Percentiles rank a stretch among this genome's conserved stretches.
Evolutionary conservation across 2,113 vertebrate genomes (phyloP).

Genomic region (Isichthys henryi): DNA sequence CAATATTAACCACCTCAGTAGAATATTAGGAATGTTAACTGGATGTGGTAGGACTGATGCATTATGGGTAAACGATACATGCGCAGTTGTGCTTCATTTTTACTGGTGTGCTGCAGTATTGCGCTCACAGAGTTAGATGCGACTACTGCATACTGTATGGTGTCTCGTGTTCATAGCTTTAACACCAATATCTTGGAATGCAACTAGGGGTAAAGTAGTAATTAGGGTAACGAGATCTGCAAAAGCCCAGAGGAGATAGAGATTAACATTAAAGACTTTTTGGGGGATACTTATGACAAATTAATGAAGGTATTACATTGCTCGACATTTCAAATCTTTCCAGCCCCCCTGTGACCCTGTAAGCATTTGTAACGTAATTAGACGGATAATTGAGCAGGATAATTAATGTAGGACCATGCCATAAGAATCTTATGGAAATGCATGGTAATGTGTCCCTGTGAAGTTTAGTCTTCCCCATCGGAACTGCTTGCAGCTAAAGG

Average conservation of each 20-base stretch:
- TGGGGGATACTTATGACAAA: background rate
- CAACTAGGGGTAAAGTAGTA: background rate
- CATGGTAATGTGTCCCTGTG: background rate
- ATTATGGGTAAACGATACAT: background rate
- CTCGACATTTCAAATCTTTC: background rate
- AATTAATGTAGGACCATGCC: background rate
- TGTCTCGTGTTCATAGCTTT: background rate
- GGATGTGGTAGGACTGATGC: background rate
- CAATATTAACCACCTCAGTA: background rate
- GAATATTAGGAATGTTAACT: background rate
- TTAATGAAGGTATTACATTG: background rate
- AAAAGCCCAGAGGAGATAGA: background rate
- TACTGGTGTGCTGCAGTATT: background rate
- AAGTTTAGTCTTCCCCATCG: background rate
- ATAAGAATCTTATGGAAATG: background rate
- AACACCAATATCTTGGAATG: background rate
- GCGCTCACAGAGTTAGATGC: background rate
- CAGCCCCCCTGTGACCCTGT: background rate
- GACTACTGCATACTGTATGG: background rate
- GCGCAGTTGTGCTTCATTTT: background rate
- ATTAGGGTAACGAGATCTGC: background rate
- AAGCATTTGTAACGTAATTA: background rate
- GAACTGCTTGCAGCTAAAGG: background rate
- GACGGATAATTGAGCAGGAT: background rate
- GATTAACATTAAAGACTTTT: background rate